phyloP scores from a whole-genome alignment of 2,888 invertebrate species.

The Acanthosepion pharaonis region DNA sequence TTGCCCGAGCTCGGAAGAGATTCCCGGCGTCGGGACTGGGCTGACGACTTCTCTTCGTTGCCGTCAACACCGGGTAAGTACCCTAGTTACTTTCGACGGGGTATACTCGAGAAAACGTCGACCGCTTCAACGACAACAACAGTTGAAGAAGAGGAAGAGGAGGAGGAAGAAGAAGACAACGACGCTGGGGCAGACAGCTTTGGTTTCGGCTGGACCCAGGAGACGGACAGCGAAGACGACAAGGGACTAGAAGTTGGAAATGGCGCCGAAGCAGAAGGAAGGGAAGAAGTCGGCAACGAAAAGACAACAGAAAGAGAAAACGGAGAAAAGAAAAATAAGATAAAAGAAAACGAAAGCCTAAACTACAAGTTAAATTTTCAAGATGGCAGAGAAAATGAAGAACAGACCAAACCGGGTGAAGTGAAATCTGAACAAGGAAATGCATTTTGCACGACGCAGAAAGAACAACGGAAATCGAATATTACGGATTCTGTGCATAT shows the following conservation, averaged over 20 bases:
- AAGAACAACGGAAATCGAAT: too few relatives aligned
- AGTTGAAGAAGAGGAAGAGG: background rate
- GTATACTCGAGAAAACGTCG: background rate
- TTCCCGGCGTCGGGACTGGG: background rate
- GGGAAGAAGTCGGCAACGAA: background rate
- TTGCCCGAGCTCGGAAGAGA: background rate
- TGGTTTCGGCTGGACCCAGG: background rate
- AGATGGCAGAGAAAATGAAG: background rate
- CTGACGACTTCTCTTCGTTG: background rate
- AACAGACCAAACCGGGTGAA: background rate
- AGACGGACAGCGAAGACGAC: background rate
- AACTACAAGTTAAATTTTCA: too few relatives aligned
- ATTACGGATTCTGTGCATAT: background rate
- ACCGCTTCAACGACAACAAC: background rate
- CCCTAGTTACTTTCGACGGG: background rate
- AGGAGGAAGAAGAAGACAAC: background rate
- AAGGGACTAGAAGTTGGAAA: background rate
- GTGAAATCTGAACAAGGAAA: background rate
- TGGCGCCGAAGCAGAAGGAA: background rate
- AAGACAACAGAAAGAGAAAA: too few relatives aligned
- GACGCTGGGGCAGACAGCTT: background rate
- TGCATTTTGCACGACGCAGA: background rate
- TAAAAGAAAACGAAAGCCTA: too few relatives aligned
- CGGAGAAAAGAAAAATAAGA: too few relatives aligned
- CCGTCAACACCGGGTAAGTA: constrained; percentile 4